Evolutionary conservation across 1,140 invertebrate genomes (phyloP), one percentile per base, ranked within the genome.

Genomic region (Papilio machaon): DNA sequence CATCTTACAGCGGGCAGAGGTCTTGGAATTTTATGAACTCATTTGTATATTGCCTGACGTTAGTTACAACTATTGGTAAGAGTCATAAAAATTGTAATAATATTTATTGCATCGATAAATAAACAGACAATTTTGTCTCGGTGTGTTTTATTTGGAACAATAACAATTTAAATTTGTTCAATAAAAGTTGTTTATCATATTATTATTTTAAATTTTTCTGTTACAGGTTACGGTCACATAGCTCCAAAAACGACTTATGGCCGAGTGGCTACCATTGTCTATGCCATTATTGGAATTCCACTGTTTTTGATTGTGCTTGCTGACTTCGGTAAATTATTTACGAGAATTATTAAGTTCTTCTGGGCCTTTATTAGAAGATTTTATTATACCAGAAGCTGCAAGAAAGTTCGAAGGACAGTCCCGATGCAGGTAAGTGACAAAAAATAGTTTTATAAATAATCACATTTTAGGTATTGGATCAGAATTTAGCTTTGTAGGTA

Each of bases 1-100:
- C 96, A 30, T 96, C 96, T 1, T 98, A 98, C 88, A 98, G 97
- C 70, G 98, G 97, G 6, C 96, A 97, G 85, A 96, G 96, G 86
- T 97, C 97, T 13, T 99, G 99, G 98, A 98, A 97, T 85, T 99
- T 99, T 94, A 96, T 98, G 92, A 99, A 99, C 91, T 97, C 98
- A 0, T 96, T 99, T 79, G 97, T 99, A 81, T 99, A 98, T 95
- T 98, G 97, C 90, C 95, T 98, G 85, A 99, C 98, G 78, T 96
- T 99, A 83, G 96, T 99, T 84, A 98, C 98, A 17, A 99, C 98
- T 30, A 99, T 99, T 95, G 98, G 98, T 99, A 96, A 97, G 96
- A 86, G n/a, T 74, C 19, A 9, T 43, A 46, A 46, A 35, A 35
- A 52, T 54, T 30, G 19, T 49, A 30, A 35, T 67, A 9, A 67